These are phyloP conservation scores for Epinotia brunnichana DNA, from an alignment of 2,888 invertebrate genomes.

Conservation along the genomic window DNA sequence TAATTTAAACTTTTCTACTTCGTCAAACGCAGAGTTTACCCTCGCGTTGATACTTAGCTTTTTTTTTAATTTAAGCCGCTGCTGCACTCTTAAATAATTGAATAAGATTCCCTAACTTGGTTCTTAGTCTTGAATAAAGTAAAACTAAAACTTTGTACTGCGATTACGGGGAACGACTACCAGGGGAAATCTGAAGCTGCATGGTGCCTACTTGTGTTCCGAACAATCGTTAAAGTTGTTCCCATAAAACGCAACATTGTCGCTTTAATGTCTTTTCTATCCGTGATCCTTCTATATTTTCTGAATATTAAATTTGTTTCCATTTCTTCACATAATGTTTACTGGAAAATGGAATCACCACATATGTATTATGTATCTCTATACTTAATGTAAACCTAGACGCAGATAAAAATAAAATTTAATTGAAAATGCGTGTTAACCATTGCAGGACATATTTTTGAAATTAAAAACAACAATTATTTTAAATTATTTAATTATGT, in stretches of 20 bases:
- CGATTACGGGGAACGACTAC: constrained; percentile 60
- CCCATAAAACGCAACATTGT: constrained; percentile 42
- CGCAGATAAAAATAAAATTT: too few species aligned
- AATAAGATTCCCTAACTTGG: constrained; percentile 51
- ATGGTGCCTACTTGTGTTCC: constrained; percentile 24
- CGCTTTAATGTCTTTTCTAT: constrained; percentile 37
- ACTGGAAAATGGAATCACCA: background rate
- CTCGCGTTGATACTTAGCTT: constrained; percentile 59
- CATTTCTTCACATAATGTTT: constrained; percentile 5
- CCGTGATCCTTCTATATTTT: constrained; percentile 24
- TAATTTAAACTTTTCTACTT: constrained; percentile 75
- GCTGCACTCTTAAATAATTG: constrained; percentile 64
- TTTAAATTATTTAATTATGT: too few species aligned
- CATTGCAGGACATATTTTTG: too few species aligned
- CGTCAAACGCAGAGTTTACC: constrained; percentile 61
- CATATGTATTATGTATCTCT: too few species aligned
- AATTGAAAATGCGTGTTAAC: too few species aligned
- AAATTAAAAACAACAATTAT: too few species aligned
- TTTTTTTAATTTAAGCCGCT: constrained; percentile 67
- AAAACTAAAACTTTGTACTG: constrained; percentile 62
- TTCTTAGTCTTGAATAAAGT: constrained; percentile 53
- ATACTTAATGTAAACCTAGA: too few species aligned
- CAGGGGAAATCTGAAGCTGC: constrained; percentile 68
- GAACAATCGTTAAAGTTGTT: constrained; percentile 52
- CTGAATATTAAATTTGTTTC: constrained; percentile 31